Percentiles rank a stretch among this genome's conserved stretches.
phyloP scores from a whole-genome alignment of 2,797 vertebrate genomes.

The Pristis pectinata region DNA sequence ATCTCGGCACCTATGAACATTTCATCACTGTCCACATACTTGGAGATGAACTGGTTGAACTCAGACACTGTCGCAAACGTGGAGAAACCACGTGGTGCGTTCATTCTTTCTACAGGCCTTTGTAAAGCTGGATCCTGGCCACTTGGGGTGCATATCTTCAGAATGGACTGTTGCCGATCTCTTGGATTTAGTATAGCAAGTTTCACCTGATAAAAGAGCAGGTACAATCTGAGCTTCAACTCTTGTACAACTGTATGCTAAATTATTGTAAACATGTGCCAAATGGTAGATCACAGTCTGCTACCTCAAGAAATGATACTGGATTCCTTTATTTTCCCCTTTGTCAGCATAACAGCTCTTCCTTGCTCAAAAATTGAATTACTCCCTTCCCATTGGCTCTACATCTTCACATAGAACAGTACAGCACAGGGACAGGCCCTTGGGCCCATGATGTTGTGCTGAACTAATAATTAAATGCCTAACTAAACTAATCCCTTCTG shows the following conservation, averaged over 20 bases:
- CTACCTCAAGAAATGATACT: not conserved
- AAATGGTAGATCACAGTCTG: not conserved
- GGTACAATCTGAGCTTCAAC: not conserved
- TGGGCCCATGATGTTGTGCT: too few species aligned
- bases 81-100: not conserved
- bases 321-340: not conserved
- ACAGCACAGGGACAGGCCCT: too few species aligned
- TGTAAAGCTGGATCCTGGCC: conserved; percentile 9
- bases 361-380: not conserved
- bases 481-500: too few species aligned
- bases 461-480: too few species aligned
- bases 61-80: conserved; percentile 37
- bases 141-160: conserved; percentile 36
- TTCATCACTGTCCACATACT: conserved; percentile 40
- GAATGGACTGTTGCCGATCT: conserved; percentile 38
- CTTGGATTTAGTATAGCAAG: not conserved
- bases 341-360: not conserved
- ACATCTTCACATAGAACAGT: not conserved
- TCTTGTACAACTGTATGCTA: not conserved
- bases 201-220: conserved; percentile 38
- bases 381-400: not conserved
- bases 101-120: conserved; percentile 36
- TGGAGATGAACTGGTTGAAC: conserved; percentile 42
- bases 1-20: conserved; percentile 39
- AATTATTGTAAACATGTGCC: not conserved